A percentile compares a stretch with the other conserved stretches of the same genome.
Conservation (phyloP, 2,113 vertebrate species). For the Xenopus tropicalis region UCB_Xtro_10.0 CM004444.2:112413501-112414000, state of each 20-base stretch:
- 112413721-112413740: conserved; percentile 15
- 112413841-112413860: conserved; percentile 28
- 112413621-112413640: neutral
- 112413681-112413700: conserved; percentile 13
- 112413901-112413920: conserved; percentile 32
- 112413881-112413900: conserved; percentile 31
- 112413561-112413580: too few species aligned
- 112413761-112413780: conserved; percentile 14
- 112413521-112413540: too few species aligned
- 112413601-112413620: neutral
- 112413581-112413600: neutral
- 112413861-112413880: conserved; percentile 25
- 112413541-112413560: too few species aligned
- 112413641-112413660: neutral
- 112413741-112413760: neutral
- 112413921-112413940: conserved; percentile 27
- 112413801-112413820: conserved; percentile 40
- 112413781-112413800: conserved; percentile 22
- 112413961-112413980: conserved; percentile 14
- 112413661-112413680: conserved; percentile 1
- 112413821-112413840: conserved; percentile 36
- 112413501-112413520: too few species aligned
- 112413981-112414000: conserved; percentile 17
- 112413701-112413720: conserved; percentile 14
- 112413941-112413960: conserved; percentile 13